Conservation (phyloP, 1,140 invertebrate species). For the Ostrea edulis region DNA sequence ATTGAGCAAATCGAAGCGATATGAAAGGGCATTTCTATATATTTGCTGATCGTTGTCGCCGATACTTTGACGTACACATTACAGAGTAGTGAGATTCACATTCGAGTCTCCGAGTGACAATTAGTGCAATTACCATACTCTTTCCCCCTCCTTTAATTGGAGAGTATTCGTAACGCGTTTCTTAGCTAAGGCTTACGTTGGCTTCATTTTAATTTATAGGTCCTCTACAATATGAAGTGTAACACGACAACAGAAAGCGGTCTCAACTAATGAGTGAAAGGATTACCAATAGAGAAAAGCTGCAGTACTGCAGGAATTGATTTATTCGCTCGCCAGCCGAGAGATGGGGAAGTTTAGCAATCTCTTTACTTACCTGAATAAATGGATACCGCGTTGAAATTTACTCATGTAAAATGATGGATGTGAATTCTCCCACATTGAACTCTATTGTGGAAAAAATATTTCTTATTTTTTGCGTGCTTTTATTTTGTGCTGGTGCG, state of each 20-base stretch:
- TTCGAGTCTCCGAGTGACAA: background rate
- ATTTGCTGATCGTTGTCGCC: background rate
- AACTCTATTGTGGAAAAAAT: background rate
- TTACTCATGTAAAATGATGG: background rate
- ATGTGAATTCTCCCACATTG: background rate
- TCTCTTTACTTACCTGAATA: slow-evolving; percentile 5
- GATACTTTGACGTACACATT: background rate
- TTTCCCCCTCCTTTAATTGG: background rate
- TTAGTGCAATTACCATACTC: background rate
- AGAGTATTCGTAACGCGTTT: background rate
- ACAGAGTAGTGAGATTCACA: background rate
- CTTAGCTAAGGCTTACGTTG: background rate
- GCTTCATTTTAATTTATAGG: slow-evolving; percentile 33
- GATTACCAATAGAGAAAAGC: slow-evolving; percentile 32
- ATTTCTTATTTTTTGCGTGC: background rate
- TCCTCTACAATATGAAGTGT: slow-evolving; percentile 19
- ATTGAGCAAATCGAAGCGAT: slow-evolving; percentile 25
- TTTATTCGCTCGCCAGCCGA: slow-evolving; percentile 2
- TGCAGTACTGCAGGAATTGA: slow-evolving; percentile 17
- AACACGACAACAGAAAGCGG: background rate
- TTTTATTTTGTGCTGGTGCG: background rate
- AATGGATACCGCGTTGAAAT: background rate
- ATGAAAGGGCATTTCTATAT: background rate
- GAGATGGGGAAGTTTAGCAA: background rate
- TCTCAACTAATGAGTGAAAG: slow-evolving; percentile 10